These are phyloP conservation scores for Eueides isabella DNA, from an alignment of 1,140 invertebrate genomes.

Conservation along the genomic window DNA sequence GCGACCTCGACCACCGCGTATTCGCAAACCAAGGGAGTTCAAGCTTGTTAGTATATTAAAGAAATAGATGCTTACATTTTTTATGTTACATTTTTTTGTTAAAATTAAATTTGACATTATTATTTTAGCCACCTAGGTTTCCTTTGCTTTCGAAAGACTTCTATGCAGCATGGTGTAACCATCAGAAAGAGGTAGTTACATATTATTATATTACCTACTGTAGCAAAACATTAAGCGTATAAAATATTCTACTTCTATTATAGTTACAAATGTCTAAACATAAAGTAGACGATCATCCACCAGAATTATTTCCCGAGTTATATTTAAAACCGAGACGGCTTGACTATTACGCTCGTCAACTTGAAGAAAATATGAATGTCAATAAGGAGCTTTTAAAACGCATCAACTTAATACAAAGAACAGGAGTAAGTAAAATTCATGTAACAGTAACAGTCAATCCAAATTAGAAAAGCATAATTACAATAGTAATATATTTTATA, in stretches of 20 bases:
- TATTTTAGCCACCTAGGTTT: constrained; percentile 68
- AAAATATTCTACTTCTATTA: neutral
- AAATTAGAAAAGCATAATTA: too few species aligned
- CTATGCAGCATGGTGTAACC: constrained; percentile 72
- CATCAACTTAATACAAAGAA: constrained; percentile 74
- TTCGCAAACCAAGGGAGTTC: constrained; percentile 61
- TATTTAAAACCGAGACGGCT: constrained; percentile 72
- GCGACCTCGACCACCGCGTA: constrained; percentile 54
- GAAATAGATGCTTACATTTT: neutral
- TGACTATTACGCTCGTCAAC: constrained; percentile 65
- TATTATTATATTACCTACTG: neutral
- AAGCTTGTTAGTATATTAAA: constrained; percentile 58
- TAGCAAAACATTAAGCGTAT: neutral
- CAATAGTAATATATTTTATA: constrained; percentile 26
- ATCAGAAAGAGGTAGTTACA: constrained; percentile 67
- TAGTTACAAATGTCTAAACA: constrained; percentile 64
- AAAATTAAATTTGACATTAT: constrained; percentile 16
- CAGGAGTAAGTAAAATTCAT: constrained; percentile 55
- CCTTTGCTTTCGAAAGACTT: constrained; percentile 64
- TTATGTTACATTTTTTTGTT: neutral
- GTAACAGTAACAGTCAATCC: too few species aligned
- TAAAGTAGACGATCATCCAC: constrained; percentile 67
- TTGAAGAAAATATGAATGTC: constrained; percentile 72
- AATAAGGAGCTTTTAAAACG: constrained; percentile 72
- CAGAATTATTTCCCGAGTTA: constrained; percentile 69